Percentiles rank a stretch among this genome's conserved stretches.
These are phyloP conservation scores for Oreamnos americanus DNA, from an alignment of 2,113 vertebrate genomes.

Conservation along the genomic window DNA sequence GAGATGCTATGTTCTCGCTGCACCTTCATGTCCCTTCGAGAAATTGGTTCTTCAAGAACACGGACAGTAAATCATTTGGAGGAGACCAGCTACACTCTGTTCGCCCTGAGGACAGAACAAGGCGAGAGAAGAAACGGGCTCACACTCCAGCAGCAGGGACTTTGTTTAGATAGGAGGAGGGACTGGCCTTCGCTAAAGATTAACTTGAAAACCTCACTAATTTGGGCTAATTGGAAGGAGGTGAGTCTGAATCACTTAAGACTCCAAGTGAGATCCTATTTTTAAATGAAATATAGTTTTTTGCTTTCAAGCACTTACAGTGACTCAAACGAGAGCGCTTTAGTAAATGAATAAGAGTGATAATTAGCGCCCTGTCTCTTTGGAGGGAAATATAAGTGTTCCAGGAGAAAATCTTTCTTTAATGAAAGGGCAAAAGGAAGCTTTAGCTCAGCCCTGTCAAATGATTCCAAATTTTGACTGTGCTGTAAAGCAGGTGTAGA, in stretches of 20 bases:
- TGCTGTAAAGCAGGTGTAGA: not conserved
- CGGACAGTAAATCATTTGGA: not conserved
- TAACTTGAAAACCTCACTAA: slow-evolving; percentile 60
- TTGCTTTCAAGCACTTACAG: slow-evolving; percentile 56
- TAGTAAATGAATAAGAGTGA: slow-evolving; percentile 64
- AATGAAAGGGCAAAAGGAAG: slow-evolving; percentile 38
- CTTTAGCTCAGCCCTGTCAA: slow-evolving; percentile 10
- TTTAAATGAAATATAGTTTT: slow-evolving; percentile 67
- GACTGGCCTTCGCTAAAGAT: slow-evolving; percentile 48
- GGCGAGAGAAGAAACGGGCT: not conserved
- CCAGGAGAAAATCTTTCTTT: slow-evolving; percentile 18
- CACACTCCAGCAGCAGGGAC: not conserved
- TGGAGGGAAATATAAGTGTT: slow-evolving; percentile 48
- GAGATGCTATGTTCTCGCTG: not conserved
- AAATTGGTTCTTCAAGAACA: not conserved
- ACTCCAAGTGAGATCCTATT: slow-evolving; percentile 59
- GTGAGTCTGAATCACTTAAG: slow-evolving; percentile 61
- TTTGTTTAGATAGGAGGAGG: slow-evolving; percentile 50
- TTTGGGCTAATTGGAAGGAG: slow-evolving; percentile 69
- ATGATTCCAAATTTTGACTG: not conserved
- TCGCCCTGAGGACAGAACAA: not conserved
- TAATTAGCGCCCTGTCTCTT: slow-evolving; percentile 70
- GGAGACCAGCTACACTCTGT: not conserved
- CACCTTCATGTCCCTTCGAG: not conserved
- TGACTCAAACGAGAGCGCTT: slow-evolving; percentile 62